Percentiles rank a stretch among this genome's conserved stretches.
These are phyloP conservation scores for Lasioglossum zephyrum DNA, from an alignment of 2,888 invertebrate species.

Conservation along the genomic window DNA sequence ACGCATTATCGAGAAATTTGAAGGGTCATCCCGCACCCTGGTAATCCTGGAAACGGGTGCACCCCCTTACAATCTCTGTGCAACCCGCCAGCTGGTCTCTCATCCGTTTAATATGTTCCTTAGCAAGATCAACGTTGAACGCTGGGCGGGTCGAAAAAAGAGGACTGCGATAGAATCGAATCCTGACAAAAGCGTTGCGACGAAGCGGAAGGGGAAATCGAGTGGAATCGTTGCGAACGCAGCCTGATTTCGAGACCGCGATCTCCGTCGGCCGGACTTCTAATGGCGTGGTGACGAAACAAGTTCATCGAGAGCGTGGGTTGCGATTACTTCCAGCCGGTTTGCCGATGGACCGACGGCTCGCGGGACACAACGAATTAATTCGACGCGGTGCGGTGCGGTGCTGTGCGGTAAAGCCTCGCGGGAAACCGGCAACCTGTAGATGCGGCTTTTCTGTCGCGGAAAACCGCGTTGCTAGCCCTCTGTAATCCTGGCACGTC, in stretches of 20 bases:
- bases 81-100: background rate
- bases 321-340: conserved; percentile 69
- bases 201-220: background rate
- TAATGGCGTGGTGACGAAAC: conserved; percentile 4
- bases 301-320: background rate
- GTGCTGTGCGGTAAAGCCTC: conserved; percentile 50
- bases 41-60: too few species aligned
- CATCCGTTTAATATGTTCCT: background rate
- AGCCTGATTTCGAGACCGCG: background rate
- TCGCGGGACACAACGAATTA: conserved; percentile 69
- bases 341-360: conserved; percentile 59
- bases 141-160: background rate
- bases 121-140: background rate
- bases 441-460: conserved; percentile 66
- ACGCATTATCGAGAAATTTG: too few species aligned
- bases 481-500: conserved; percentile 62
- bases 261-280: background rate
- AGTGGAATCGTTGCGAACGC: conserved; percentile 6
- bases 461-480: conserved; percentile 10
- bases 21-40: too few species aligned
- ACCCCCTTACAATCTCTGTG: background rate
- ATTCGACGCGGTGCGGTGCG: conserved; percentile 51
- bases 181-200: background rate
- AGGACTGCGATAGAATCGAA: background rate
- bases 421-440: conserved; percentile 78